These are phyloP conservation scores for Brachylomia viminalis DNA, from an alignment of 2,888 invertebrate genomes.

Conservation along the genomic window DNA sequence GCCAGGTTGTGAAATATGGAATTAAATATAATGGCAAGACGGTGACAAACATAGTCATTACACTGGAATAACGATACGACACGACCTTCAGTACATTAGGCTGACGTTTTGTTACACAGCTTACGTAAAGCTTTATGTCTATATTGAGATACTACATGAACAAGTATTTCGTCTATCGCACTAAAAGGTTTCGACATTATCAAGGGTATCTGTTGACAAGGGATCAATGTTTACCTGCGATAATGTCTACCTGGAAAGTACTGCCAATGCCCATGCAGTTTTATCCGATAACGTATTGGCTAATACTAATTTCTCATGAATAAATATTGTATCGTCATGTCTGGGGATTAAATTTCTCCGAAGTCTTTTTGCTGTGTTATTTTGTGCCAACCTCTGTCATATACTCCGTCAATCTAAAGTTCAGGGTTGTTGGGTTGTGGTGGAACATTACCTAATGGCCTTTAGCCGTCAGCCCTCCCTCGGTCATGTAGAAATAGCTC, in stretches of 20 bases:
- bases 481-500: slow-evolving; percentile 79
- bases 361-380: slow-evolving; percentile 57
- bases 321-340: slow-evolving; percentile 30
- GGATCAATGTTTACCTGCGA: slow-evolving; percentile 55
- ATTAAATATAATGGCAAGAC: slow-evolving; percentile 66
- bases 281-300: slow-evolving; percentile 21
- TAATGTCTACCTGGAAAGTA: slow-evolving; percentile 56
- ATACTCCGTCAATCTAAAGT: slow-evolving; percentile 82
- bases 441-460: slow-evolving; percentile 74
- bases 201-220: slow-evolving; percentile 52
- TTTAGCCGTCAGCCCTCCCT: slow-evolving; percentile 77
- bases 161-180: slow-evolving; percentile 35
- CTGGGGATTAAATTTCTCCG: slow-evolving; percentile 38
- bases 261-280: slow-evolving; percentile 14
- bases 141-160: slow-evolving; percentile 25
- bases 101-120: slow-evolving; percentile 9
- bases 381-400: slow-evolving; percentile 73
- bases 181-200: slow-evolving; percentile 65
- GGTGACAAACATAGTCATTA: slow-evolving; percentile 47
- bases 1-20: slow-evolving; percentile 73
- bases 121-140: slow-evolving; percentile 15
- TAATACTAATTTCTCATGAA: slow-evolving; percentile 30
- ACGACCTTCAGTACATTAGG: slow-evolving; percentile 30
- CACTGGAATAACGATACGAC: slow-evolving; percentile 46
- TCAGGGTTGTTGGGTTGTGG: slow-evolving; percentile 73